Evolutionary conservation across 1,140 invertebrate genomes (phyloP).

Genomic region (Akabosia matsudoensis): DNA sequence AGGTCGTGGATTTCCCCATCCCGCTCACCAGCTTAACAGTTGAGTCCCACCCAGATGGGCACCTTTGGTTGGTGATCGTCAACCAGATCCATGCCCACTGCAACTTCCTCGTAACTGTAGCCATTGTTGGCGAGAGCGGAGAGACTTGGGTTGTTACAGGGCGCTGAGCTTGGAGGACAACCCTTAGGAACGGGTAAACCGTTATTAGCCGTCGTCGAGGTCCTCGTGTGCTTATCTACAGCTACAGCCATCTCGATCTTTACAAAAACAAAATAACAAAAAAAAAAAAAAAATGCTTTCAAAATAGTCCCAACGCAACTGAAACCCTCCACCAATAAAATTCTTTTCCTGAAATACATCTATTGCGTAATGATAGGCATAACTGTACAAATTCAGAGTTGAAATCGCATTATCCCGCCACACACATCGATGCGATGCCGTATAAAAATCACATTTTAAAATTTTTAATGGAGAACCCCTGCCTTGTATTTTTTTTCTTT

Average conservation of each 20-base stretch:
- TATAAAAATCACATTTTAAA: not conserved
- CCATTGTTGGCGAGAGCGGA: not conserved
- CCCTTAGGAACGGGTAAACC: too few relatives aligned
- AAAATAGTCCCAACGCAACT: too few relatives aligned
- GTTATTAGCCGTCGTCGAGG: not conserved
- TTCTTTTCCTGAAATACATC: not conserved
- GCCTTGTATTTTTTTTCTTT: not conserved
- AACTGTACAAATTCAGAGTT: too few relatives aligned
- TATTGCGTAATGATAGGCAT: not conserved
- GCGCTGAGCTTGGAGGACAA: not conserved
- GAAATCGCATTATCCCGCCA: too few relatives aligned
- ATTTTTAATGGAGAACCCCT: not conserved
- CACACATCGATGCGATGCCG: not conserved
- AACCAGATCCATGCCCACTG: not conserved
- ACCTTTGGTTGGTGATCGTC: constrained; percentile 25
- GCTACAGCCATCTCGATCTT: not conserved
- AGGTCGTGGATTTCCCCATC: constrained; percentile 35
- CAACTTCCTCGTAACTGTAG: constrained; percentile 2
- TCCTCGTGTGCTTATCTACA: not conserved
- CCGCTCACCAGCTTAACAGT: constrained; percentile 35
- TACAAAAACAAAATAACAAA: not conserved
- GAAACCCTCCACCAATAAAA: too few relatives aligned
- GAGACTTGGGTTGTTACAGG: not conserved
- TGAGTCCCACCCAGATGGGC: constrained; percentile 29
- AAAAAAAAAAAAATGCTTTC: not conserved